Conservation (phyloP, 2,113 vertebrate species). For the Catharus bicknelli region DNA sequence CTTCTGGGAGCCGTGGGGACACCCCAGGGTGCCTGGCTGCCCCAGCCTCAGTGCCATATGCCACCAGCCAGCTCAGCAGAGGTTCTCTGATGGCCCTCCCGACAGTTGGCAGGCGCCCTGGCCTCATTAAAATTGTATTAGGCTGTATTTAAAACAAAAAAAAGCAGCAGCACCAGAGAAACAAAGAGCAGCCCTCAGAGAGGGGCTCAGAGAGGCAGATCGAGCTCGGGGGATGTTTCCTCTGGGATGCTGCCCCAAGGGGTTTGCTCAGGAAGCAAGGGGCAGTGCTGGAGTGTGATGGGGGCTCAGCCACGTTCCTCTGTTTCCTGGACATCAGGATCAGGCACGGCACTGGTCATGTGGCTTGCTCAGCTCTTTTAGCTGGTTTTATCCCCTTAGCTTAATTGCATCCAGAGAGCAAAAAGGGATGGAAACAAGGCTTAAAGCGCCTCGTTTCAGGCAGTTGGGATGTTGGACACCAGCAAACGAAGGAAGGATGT, state of each 20-base stretch:
- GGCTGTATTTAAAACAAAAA: background rate
- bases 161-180: background rate
- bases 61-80: background rate
- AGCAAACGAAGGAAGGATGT: background rate
- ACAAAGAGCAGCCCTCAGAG: conserved; percentile 21
- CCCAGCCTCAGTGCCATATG: background rate
- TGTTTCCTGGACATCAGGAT: background rate
- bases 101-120: conserved; percentile 22
- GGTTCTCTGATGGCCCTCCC: background rate
- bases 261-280: background rate
- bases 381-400: background rate
- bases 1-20: background rate
- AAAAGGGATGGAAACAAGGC: background rate
- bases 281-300: rapidly evolving
- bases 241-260: background rate
- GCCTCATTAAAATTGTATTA: conserved; percentile 65
- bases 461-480: background rate
- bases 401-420: background rate
- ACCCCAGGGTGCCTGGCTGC: background rate
- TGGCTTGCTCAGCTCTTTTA: background rate
- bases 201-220: background rate
- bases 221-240: rapidly evolving
- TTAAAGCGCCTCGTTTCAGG: rapidly evolving
- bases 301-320: rapidly evolving
- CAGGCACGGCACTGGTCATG: rapidly evolving